A percentile compares a stretch with the other conserved stretches of the same genome.
Evolutionary conservation across 2,113 vertebrate genomes (phyloP).

Genomic region (Hucho hucho): DNA sequence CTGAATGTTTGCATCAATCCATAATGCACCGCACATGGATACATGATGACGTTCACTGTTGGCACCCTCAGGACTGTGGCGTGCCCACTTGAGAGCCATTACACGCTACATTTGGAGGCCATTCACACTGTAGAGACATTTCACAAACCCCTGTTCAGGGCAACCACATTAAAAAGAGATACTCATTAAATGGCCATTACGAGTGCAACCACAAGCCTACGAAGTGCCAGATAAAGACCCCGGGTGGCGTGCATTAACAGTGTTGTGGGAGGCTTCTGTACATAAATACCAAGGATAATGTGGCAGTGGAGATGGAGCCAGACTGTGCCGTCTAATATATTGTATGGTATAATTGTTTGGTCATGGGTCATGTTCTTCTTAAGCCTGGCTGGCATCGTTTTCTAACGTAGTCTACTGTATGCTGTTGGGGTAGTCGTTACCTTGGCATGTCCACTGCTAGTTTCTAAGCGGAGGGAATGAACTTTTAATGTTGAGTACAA

Average conservation of each 20-base stretch:
- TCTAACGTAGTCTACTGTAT: too few relatives aligned
- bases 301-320: background rate
- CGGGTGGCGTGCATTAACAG: background rate
- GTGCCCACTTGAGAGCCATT: conserved; percentile 47
- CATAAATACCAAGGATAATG: conserved; percentile 25
- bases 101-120: conserved; percentile 53
- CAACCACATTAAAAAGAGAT: conserved; percentile 58
- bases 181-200: conserved; percentile 57
- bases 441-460: too few relatives aligned
- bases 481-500: too few relatives aligned
- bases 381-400: too few relatives aligned
- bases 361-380: background rate
- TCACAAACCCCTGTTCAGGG: conserved; percentile 19
- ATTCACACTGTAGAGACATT: conserved; percentile 42
- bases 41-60: conserved; percentile 9
- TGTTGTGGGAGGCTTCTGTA: conserved; percentile 40
- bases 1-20: background rate
- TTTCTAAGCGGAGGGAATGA: too few relatives aligned
- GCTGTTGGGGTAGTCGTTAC: too few relatives aligned
- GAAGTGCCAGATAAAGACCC: conserved; percentile 9
- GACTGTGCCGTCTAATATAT: conserved; percentile 7
- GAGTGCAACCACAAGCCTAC: conserved; percentile 45
- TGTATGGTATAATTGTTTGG: conserved; percentile 23
- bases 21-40: background rate
- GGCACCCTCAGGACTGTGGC: conserved; percentile 2